phyloP scores from a whole-genome alignment of 2,113 vertebrate genomes.

The Saguinus midas region DNA sequence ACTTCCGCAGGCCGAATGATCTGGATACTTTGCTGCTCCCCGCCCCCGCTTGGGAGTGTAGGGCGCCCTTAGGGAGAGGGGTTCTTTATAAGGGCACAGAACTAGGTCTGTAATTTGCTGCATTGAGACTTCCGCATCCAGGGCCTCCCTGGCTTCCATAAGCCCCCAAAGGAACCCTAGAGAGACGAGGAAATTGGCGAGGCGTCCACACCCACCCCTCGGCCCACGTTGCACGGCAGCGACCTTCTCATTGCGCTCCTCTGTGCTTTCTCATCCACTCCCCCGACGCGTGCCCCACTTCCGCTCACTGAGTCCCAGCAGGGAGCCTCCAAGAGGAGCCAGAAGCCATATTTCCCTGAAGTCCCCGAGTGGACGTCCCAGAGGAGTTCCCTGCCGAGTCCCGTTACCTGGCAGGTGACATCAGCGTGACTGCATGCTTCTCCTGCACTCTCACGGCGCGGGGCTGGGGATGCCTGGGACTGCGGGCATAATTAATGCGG shows the following conservation, averaged over 20 bases:
- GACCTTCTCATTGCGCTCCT: not conserved
- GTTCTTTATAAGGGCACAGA: not conserved
- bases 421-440: not conserved
- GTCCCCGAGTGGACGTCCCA: not conserved
- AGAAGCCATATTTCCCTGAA: not conserved
- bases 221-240: not conserved
- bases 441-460: not conserved
- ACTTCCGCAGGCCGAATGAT: slow-evolving; percentile 63
- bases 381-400: not conserved
- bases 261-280: not conserved
- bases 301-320: not conserved
- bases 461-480: not conserved
- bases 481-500: not conserved
- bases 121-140: not conserved
- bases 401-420: slow-evolving; percentile 52
- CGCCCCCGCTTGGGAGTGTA: not conserved
- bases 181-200: not conserved
- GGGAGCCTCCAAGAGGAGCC: not conserved
- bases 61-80: not conserved
- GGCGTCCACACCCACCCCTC: not conserved
- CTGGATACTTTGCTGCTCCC: not conserved
- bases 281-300: not conserved
- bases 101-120: not conserved
- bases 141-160: not conserved
- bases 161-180: not conserved